Evolutionary conservation across 92 coral and sea anemone species (phyloP).

Genomic region (Metridium senile): DNA sequence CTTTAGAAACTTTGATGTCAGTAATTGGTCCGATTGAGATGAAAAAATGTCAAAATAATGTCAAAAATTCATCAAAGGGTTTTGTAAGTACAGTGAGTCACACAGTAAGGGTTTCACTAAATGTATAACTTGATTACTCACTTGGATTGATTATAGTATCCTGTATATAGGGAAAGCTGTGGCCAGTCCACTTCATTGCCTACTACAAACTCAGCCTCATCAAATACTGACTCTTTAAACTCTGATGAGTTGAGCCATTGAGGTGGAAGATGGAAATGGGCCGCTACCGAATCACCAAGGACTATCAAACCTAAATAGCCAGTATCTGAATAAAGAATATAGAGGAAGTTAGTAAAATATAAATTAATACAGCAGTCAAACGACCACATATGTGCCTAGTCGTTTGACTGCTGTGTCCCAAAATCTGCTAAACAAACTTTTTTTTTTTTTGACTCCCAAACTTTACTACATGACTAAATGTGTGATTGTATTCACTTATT

Average conservation of each 20-base stretch:
- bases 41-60: too few relatives aligned
- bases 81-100: too few relatives aligned
- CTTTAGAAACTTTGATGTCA: too few relatives aligned
- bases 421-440: too few relatives aligned
- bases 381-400: too few relatives aligned
- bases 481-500: too few relatives aligned
- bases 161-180: constrained; percentile 83
- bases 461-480: too few relatives aligned
- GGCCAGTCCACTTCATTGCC: constrained; percentile 98
- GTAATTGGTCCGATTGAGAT: too few relatives aligned
- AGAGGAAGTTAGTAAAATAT: not conserved
- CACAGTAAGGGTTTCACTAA: too few relatives aligned
- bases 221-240: constrained; percentile 60
- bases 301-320: constrained; percentile 87
- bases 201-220: constrained; percentile 69
- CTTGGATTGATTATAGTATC: constrained; percentile 70
- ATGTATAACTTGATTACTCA: constrained; percentile 9
- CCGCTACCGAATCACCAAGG: constrained; percentile 94
- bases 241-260: constrained; percentile 89
- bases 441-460: too few relatives aligned
- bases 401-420: too few relatives aligned
- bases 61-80: too few relatives aligned
- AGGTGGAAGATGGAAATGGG: constrained; percentile 93
- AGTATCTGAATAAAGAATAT: constrained; percentile 50
- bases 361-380: not conserved